Evolutionary conservation across 2,888 invertebrate species (phyloP).

Genomic region (Podabrus alpinus): DNA sequence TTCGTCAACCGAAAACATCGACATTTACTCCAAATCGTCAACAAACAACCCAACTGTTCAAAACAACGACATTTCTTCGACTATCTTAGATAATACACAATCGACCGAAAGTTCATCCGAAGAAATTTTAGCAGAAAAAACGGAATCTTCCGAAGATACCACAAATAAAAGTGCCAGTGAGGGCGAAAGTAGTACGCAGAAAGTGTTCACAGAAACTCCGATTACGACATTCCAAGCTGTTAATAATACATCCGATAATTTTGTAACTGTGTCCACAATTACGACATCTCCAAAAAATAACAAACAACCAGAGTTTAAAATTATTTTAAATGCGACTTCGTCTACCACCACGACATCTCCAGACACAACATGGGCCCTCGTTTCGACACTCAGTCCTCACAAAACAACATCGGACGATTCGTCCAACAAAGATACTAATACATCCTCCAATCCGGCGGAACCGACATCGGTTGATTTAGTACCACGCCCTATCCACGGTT

Average conservation of each 20-base stretch:
- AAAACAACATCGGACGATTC: slow-evolving; percentile 27
- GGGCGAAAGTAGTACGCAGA: neutral
- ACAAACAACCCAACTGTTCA: neutral
- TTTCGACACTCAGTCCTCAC: slow-evolving; percentile 62
- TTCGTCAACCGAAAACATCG: slow-evolving; percentile 13
- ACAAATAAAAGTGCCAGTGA: neutral
- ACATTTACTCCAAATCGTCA: neutral
- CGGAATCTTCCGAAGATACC: neutral
- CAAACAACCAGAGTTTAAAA: slow-evolving; percentile 23
- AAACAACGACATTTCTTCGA: neutral
- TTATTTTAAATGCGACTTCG: slow-evolving; percentile 25
- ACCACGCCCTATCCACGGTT: slow-evolving; percentile 62
- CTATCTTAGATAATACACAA: neutral
- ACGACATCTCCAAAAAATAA: neutral
- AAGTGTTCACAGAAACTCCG: neutral
- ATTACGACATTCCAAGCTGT: neutral
- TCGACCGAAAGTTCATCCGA: neutral
- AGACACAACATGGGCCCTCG: slow-evolving; percentile 60
- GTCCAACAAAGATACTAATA: slow-evolving; percentile 19
- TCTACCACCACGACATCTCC: slow-evolving; percentile 18
- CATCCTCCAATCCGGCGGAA: slow-evolving; percentile 40
- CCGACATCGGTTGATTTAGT: slow-evolving; percentile 58
- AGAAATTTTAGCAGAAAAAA: neutral
- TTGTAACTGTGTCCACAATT: neutral
- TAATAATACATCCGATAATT: neutral